These are phyloP conservation scores for Rhinoderma darwinii DNA, from an alignment of 2,113 vertebrate genomes.

Conservation along the genomic window DNA sequence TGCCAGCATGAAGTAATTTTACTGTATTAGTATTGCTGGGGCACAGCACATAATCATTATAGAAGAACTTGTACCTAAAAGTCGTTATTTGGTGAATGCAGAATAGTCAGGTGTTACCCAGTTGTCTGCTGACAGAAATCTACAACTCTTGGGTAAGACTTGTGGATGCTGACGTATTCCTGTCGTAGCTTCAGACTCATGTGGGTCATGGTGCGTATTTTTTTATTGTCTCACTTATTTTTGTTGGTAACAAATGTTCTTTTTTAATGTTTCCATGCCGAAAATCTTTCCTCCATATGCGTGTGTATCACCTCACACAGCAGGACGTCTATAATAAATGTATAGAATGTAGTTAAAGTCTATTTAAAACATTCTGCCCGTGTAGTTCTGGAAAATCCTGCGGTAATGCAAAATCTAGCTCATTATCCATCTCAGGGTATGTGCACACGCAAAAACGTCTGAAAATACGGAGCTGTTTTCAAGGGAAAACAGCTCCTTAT, in stretches of 20 bases:
- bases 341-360: too few relatives aligned
- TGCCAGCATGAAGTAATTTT: too few relatives aligned
- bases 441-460: too few relatives aligned
- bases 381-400: too few relatives aligned
- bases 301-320: not conserved
- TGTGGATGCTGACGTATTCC: too few relatives aligned
- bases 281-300: not conserved
- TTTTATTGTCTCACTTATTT: not conserved
- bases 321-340: not conserved
- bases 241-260: not conserved
- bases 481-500: too few relatives aligned
- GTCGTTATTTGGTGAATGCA: not conserved
- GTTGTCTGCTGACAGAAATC: not conserved
- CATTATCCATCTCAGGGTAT: too few relatives aligned
- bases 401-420: too few relatives aligned
- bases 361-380: too few relatives aligned
- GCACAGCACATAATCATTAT: not conserved
- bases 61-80: not conserved
- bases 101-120: not conserved
- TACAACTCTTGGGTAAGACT: too few relatives aligned
- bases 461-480: too few relatives aligned
- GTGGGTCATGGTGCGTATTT: not conserved
- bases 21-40: not conserved
- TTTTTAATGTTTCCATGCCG: not conserved
- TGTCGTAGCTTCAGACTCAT: not conserved